Percentiles rank a stretch among this genome's conserved stretches.
phyloP scores from a whole-genome alignment of 1,140 invertebrate genomes.

The Pomacea maculata region DNA sequence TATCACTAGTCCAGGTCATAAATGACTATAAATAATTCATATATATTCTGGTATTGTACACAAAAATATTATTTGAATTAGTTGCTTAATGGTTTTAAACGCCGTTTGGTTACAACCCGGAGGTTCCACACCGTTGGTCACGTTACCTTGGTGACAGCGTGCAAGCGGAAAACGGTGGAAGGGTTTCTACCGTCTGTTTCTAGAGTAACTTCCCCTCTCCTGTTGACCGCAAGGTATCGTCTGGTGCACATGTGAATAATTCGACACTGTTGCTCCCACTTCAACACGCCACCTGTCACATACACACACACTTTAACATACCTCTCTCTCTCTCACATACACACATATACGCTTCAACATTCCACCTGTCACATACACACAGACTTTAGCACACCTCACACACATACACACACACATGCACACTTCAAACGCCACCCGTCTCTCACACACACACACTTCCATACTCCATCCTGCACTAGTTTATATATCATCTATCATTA shows the following conservation, averaged over 20 bases:
- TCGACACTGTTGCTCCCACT: conserved; percentile 62
- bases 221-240: conserved; percentile 57
- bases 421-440: conserved; percentile 52
- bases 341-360: no score
- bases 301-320: background rate
- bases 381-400: background rate
- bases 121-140: background rate
- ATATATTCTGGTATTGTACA: no score
- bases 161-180: conserved; percentile 60
- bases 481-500: no score
- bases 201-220: conserved; percentile 48
- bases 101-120: no score
- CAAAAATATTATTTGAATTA: no score
- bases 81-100: no score
- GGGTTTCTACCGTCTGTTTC: conserved; percentile 52
- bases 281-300: conserved; percentile 55
- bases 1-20: background rate
- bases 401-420: background rate
- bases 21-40: background rate
- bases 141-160: conserved; percentile 61
- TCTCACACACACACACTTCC: background rate
- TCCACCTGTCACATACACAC: no score
- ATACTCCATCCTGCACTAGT: no score
- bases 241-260: conserved; percentile 62
- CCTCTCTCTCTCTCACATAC: no score